phyloP scores from a whole-genome alignment of 1,140 invertebrate genomes.

The Zaprionus ghesquierei region DNA sequence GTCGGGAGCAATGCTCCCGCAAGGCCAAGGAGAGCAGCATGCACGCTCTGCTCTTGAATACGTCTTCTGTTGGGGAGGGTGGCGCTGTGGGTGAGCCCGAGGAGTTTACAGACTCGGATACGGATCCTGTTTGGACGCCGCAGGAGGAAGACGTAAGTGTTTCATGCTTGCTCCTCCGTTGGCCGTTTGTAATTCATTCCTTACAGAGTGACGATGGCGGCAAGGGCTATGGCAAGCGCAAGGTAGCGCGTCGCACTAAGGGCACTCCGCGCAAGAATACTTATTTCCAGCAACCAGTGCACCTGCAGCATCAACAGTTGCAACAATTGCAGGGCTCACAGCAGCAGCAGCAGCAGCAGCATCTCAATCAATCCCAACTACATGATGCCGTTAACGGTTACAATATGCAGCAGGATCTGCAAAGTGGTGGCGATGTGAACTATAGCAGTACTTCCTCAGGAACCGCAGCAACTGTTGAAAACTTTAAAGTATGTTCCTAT shows the following conservation, averaged over 20 bases:
- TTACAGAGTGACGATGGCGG: slow-evolving; percentile 73
- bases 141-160: slow-evolving; percentile 84
- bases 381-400: slow-evolving; percentile 51
- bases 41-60: slow-evolving; percentile 72
- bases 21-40: slow-evolving; percentile 86
- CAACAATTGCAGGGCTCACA: slow-evolving; percentile 24
- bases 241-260: slow-evolving; percentile 69
- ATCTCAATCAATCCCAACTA: slow-evolving; percentile 50
- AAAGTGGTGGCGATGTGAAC: slow-evolving; percentile 53
- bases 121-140: slow-evolving; percentile 89
- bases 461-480: slow-evolving; percentile 50
- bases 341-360: slow-evolving; percentile 43
- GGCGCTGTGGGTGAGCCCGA: slow-evolving; percentile 82
- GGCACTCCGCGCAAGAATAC: slow-evolving; percentile 74
- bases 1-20: slow-evolving; percentile 86
- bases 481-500: slow-evolving; percentile 68
- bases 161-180: slow-evolving; percentile 13
- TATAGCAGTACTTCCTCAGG: slow-evolving; percentile 54
- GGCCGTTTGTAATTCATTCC: slow-evolving; percentile 8
- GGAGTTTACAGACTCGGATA: slow-evolving; percentile 86
- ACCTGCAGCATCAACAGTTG: slow-evolving; percentile 45
- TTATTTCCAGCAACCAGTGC: slow-evolving; percentile 47
- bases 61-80: slow-evolving; percentile 51
- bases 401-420: slow-evolving; percentile 72
- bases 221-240: slow-evolving; percentile 70